These are phyloP conservation scores for Virgularia gustaviana DNA, from an alignment of 92 coral and sea anemone species.

Conservation along the genomic window DNA sequence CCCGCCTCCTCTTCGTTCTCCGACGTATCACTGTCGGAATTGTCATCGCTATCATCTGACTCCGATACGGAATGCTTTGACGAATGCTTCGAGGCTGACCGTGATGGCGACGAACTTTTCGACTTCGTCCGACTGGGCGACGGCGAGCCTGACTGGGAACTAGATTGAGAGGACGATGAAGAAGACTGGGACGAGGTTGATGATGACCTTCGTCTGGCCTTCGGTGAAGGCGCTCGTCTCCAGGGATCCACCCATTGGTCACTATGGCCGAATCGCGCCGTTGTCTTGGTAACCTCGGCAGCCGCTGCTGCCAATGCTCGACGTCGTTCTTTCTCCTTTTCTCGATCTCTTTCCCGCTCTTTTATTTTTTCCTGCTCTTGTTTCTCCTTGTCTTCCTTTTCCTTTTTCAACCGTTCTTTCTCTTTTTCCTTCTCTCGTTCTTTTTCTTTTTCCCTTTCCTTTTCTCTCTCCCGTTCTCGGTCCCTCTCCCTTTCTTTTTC, in stretches of 20 bases:
- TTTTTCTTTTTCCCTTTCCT: slow-evolving; percentile 27
- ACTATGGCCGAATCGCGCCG: slow-evolving; percentile 27
- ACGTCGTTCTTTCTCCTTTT: slow-evolving; percentile 30
- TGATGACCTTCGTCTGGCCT: slow-evolving; percentile 47
- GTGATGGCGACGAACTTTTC: neutral
- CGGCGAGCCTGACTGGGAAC: slow-evolving; percentile 76
- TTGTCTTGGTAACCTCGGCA: slow-evolving; percentile 37
- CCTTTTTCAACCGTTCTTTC: slow-evolving; percentile 11
- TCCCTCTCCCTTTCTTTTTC: slow-evolving; percentile 20
- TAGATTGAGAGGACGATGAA: slow-evolving; percentile 83
- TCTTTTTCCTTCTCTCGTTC: slow-evolving; percentile 25
- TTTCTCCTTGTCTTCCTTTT: slow-evolving; percentile 1
- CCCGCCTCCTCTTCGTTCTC: neutral
- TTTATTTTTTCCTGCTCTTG: slow-evolving; percentile 21
- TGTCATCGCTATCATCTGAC: neutral
- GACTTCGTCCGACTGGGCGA: slow-evolving; percentile 48
- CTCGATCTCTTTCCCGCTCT: slow-evolving; percentile 32
- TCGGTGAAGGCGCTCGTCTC: slow-evolving; percentile 37
- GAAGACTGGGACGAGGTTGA: slow-evolving; percentile 77
- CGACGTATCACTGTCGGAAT: neutral
- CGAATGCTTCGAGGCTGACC: slow-evolving; percentile 20
- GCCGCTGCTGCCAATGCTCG: slow-evolving; percentile 28
- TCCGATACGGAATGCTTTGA: slow-evolving; percentile 23
- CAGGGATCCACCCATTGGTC: slow-evolving; percentile 43
- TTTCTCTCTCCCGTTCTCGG: slow-evolving; percentile 20